These are phyloP conservation scores for Drosophila meridiana DNA, from an alignment of 2,888 invertebrate genomes.

Conservation along the genomic window DNA sequence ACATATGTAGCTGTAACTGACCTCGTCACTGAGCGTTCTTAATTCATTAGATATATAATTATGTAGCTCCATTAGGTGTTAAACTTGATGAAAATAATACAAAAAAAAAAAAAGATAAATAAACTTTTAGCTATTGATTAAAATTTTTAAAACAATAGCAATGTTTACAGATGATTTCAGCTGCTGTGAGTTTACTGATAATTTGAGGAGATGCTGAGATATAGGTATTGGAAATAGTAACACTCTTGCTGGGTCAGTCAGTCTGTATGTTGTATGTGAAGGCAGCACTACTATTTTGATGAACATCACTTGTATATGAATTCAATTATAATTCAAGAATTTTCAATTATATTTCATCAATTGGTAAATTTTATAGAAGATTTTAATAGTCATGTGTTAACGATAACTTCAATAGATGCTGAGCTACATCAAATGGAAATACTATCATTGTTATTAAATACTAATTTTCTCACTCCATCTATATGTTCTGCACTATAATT, in stretches of 20 bases:
- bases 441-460: not conserved
- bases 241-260: not conserved
- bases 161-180: not conserved
- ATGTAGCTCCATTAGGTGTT: slow-evolving; percentile 14
- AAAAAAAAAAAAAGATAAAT: not conserved
- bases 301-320: not conserved
- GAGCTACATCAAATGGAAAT: not conserved
- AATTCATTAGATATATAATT: slow-evolving; percentile 23
- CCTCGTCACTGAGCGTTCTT: slow-evolving; percentile 38
- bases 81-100: slow-evolving; percentile 7
- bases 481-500: not conserved
- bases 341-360: not conserved
- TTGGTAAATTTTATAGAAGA: not conserved
- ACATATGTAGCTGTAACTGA: slow-evolving; percentile 24
- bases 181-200: no score
- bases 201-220: not conserved
- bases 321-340: not conserved
- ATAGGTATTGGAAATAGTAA: not conserved
- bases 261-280: not conserved
- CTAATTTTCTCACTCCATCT: not conserved
- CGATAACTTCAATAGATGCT: not conserved
- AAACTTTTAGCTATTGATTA: not conserved
- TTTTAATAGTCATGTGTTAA: not conserved
- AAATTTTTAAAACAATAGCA: not conserved
- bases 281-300: not conserved